These are phyloP conservation scores for Plecturocebus donacophilus DNA, from an alignment of 2,113 vertebrate genomes.

Conservation along the genomic window DNA sequence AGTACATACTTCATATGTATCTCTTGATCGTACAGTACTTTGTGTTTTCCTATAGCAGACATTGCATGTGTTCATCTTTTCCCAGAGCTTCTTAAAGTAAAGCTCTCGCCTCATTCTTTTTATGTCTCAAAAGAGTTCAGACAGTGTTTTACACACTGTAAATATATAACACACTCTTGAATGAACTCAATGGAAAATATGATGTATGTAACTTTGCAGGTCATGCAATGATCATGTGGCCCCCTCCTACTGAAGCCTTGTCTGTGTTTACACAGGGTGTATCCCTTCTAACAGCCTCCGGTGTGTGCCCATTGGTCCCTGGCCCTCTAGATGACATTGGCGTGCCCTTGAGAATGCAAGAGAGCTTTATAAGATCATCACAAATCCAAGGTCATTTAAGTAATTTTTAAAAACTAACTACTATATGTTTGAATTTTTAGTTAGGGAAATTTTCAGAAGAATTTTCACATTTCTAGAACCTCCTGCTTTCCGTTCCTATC, in stretches of 20 bases:
- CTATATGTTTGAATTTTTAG: conserved; percentile 11
- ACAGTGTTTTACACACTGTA: background rate
- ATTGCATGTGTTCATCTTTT: fast-evolving
- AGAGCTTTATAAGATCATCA: background rate
- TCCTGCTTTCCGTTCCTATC: conserved; percentile 34
- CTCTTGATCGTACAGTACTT: background rate
- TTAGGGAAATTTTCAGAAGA: background rate
- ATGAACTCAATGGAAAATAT: background rate
- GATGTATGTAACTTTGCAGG: background rate
- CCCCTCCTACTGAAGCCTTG: background rate
- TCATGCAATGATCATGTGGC: background rate
- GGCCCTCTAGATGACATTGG: background rate
- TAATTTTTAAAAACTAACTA: background rate
- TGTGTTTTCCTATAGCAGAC: fast-evolving
- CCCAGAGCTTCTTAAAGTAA: background rate
- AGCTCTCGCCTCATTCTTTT: background rate
- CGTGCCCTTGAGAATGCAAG: background rate
- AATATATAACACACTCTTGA: background rate
- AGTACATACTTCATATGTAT: background rate
- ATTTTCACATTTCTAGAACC: conserved; percentile 66
- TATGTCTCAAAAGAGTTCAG: background rate
- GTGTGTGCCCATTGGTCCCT: background rate
- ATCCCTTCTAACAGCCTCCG: background rate
- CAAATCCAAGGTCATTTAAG: background rate
- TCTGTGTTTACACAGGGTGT: fast-evolving